Conservation (phyloP, 2,797 vertebrate genomes). For the Mallotus villosus region DNA sequence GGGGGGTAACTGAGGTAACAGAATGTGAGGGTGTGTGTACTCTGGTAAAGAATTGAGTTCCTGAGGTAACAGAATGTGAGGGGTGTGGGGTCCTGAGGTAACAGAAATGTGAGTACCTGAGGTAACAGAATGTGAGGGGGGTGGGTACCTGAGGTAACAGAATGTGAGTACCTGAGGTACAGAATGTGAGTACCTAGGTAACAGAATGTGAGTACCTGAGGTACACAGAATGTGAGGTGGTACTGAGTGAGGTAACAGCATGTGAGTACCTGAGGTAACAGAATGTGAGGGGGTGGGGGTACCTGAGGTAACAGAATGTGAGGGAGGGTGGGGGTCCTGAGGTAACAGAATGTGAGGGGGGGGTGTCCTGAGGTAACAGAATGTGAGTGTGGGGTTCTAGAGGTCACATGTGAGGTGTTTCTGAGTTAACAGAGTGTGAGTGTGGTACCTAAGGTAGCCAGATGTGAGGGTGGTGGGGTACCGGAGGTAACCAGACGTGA, state of each 20-base stretch:
- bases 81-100: no score
- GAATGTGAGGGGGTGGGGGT: background rate
- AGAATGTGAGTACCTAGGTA: background rate
- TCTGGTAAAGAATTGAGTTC: no score
- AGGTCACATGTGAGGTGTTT: no score
- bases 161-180: background rate
- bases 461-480: no score
- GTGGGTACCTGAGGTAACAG: background rate
- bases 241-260: conserved; percentile 12
- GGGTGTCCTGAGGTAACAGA: conserved; percentile 61
- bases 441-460: background rate
- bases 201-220: conserved; percentile 33
- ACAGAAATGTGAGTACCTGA: background rate
- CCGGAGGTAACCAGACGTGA: no score
- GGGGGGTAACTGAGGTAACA: no score
- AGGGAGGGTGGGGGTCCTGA: conserved; percentile 9
- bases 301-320: background rate
- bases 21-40: no score
- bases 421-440: background rate
- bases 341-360: background rate
- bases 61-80: no score
- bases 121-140: conserved; percentile 40
- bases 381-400: conserved; percentile 74
- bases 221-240: conserved; percentile 75
- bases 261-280: conserved; percentile 80